A percentile compares a stretch with the other conserved stretches of the same genome.
Conservation (phyloP, 2,113 vertebrate genomes). For the Petaurus breviceps region DNA sequence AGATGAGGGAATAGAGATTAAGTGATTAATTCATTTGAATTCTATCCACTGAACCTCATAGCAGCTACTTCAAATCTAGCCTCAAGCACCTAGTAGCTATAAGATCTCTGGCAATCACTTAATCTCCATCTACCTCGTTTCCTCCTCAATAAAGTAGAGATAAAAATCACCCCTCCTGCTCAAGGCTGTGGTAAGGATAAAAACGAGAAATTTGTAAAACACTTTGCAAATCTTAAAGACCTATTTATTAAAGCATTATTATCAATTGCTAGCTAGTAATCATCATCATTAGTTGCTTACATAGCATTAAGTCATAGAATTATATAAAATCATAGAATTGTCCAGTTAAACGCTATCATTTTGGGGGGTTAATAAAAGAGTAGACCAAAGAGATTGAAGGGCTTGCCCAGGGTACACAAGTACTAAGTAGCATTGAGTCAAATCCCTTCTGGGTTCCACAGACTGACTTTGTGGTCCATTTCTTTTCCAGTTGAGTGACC, state of each 20-base stretch:
- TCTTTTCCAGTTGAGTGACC: background rate
- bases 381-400: background rate
- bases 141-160: background rate
- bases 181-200: background rate
- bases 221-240: too few relatives aligned
- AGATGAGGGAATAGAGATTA: background rate
- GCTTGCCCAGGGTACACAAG: background rate
- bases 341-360: too few relatives aligned
- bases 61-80: background rate
- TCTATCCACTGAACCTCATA: background rate
- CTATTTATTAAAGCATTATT: background rate
- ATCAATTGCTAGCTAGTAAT: background rate
- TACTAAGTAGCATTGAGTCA: background rate
- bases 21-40: background rate
- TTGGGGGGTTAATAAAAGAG: background rate
- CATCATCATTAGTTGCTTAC: background rate
- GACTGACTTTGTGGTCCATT: background rate
- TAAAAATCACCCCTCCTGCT: background rate
- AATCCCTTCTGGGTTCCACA: background rate
- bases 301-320: background rate
- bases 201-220: background rate
- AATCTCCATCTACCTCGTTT: background rate
- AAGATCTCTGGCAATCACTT: background rate
- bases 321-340: background rate
- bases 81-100: background rate